Percentiles rank a stretch among this genome's conserved stretches.
Conservation (phyloP, 35 echinoderm and acorn worm species). For the Ophiothrix spiculata region DNA sequence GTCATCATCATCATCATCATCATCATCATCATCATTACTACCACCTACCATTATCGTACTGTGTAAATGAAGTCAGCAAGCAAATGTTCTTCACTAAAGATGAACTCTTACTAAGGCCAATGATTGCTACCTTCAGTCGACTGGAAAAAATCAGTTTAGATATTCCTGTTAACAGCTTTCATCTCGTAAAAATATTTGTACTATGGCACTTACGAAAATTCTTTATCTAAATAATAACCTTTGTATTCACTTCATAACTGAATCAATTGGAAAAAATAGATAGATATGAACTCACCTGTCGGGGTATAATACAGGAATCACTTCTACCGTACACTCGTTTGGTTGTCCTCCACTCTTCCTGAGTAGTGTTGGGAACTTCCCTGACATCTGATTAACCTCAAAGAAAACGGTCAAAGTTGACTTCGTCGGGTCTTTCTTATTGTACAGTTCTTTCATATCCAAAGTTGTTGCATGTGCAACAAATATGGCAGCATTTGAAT, state of each 20-base stretch:
- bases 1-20: no score
- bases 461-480: slow-evolving; percentile 37
- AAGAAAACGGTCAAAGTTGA: slow-evolving; percentile 34
- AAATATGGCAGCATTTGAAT: no score
- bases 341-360: slow-evolving; percentile 8
- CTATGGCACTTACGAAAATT: no score
- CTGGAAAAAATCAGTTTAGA: slow-evolving; percentile 40
- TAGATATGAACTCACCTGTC: slow-evolving; percentile 49
- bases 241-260: neutral
- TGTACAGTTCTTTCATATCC: slow-evolving; percentile 22
- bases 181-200: no score
- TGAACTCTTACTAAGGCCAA: slow-evolving; percentile 5
- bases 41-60: no score
- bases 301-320: slow-evolving; percentile 57
- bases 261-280: neutral
- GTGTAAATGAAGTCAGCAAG: slow-evolving; percentile 38
- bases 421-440: slow-evolving; percentile 12
- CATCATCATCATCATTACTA: no score
- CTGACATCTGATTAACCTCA: slow-evolving; percentile 53
- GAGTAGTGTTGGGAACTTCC: slow-evolving; percentile 44
- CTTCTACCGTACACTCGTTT: slow-evolving; percentile 46
- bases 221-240: neutral
- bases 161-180: no score
- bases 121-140: slow-evolving; percentile 46
- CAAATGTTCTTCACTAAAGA: slow-evolving; percentile 48